Conservation (phyloP, 2,113 vertebrate species). For the Macquaria australasica region DNA sequence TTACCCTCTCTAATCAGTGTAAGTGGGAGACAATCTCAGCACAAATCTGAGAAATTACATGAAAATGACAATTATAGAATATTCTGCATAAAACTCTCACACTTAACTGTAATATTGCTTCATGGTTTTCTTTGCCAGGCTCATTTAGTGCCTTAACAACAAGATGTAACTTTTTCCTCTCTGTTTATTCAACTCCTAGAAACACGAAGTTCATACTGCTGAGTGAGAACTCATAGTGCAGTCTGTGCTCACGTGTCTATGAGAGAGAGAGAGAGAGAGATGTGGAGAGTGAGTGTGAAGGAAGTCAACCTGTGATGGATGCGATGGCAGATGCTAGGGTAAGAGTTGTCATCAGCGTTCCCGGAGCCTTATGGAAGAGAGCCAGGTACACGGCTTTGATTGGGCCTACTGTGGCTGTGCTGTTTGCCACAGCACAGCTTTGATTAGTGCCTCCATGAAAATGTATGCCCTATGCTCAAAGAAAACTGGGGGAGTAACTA, state of each 20-base stretch:
- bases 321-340: constrained; percentile 75
- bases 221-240: constrained; percentile 54
- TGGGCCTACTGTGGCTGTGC: constrained; percentile 76
- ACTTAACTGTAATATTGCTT: constrained; percentile 21
- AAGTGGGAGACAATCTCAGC: constrained; percentile 6
- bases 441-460: constrained; percentile 86
- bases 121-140: constrained; percentile 36
- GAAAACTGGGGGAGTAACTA: constrained; percentile 84
- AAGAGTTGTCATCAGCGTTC: constrained; percentile 79
- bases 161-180: constrained; percentile 32
- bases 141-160: constrained; percentile 13
- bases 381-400: constrained; percentile 79
- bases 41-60: constrained; percentile 38
- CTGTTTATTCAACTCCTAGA: constrained; percentile 27
- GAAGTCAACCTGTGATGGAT: constrained; percentile 71
- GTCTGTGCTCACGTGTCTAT: constrained; percentile 48
- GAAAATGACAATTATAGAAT: constrained; percentile 34
- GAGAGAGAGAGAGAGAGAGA: constrained; percentile 36
- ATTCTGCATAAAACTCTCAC: constrained; percentile 37
- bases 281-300: constrained; percentile 64
- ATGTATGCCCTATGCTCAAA: constrained; percentile 82
- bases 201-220: constrained; percentile 40
- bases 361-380: constrained; percentile 72
- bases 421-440: constrained; percentile 77
- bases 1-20: constrained; percentile 37